phyloP scores from a whole-genome alignment of 2,113 vertebrate genomes.

The Thamnophis sirtalis region DNA sequence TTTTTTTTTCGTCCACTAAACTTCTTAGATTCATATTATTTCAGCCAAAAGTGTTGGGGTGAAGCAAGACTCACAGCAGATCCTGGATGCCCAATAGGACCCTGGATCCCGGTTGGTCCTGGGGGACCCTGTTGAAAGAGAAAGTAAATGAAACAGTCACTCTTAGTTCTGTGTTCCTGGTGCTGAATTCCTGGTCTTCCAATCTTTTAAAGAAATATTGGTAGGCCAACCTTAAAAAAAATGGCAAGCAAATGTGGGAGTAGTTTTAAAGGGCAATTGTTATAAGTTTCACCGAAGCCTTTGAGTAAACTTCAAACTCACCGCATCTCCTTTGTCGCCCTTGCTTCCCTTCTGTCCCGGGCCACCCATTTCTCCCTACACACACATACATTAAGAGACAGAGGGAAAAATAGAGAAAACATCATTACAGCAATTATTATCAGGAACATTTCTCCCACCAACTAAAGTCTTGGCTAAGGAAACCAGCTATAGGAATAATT shows the following conservation, averaged over 20 bases:
- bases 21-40: not conserved
- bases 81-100: constrained; percentile 81
- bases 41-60: not conserved
- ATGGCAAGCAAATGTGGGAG: not conserved
- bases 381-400: not conserved
- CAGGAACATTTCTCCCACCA: not conserved
- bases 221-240: not conserved
- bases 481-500: not conserved
- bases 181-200: no score
- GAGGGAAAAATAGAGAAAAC: not conserved
- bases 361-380: constrained; percentile 82
- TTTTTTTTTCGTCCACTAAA: accelerated
- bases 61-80: constrained; percentile 65
- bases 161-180: accelerated
- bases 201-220: accelerated
- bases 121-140: constrained; percentile 76
- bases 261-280: not conserved
- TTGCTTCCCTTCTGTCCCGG: constrained; percentile 89
- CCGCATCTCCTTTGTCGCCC: constrained; percentile 85
- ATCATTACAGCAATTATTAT: not conserved
- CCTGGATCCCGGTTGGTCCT: constrained; percentile 80
- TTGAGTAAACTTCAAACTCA: constrained; percentile 60
- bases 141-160: not conserved
- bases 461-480: not conserved
- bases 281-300: not conserved